phyloP scores from a whole-genome alignment of 2,113 vertebrate species.

The Vulpes ferrilata region DNA sequence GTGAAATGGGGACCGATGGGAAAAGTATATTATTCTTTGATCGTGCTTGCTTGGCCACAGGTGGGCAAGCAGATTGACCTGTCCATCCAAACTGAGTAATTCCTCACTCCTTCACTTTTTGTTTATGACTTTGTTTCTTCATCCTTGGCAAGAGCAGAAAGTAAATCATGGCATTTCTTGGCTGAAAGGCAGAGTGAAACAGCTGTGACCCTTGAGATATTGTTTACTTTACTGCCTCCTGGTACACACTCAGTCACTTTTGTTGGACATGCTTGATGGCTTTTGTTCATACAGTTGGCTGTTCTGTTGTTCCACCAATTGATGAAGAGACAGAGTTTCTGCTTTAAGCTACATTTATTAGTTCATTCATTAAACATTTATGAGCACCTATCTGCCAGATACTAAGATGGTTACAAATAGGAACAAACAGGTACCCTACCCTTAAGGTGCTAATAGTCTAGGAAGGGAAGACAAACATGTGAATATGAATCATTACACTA shows the following conservation, averaged over 20 bases:
- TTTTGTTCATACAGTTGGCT: slow-evolving; percentile 64
- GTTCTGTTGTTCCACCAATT: slow-evolving; percentile 68
- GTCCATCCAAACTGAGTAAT: slow-evolving; percentile 74
- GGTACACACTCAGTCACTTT: slow-evolving; percentile 75
- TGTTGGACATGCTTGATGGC: slow-evolving; percentile 69
- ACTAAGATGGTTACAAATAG: neutral
- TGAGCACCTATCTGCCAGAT: slow-evolving; percentile 17
- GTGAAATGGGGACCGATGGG: neutral
- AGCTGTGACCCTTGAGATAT: slow-evolving; percentile 81
- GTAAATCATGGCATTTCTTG: slow-evolving; percentile 82
- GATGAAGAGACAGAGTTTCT: slow-evolving; percentile 57
- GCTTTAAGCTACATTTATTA: slow-evolving; percentile 52
- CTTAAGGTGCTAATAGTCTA: slow-evolving; percentile 5
- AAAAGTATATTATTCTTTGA: slow-evolving; percentile 50
- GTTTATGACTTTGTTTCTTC: slow-evolving; percentile 79
- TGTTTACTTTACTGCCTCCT: slow-evolving; percentile 72
- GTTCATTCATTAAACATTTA: slow-evolving; percentile 67
- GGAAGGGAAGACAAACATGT: neutral
- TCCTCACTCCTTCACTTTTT: slow-evolving; percentile 68
- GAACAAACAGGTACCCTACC: slow-evolving; percentile 18
- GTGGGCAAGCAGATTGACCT: slow-evolving; percentile 73
- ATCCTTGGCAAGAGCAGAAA: slow-evolving; percentile 74
- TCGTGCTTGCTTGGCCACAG: slow-evolving; percentile 43
- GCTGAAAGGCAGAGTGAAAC: slow-evolving; percentile 77
- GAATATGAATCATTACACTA: neutral